A percentile compares a stretch with the other conserved stretches of the same genome.
These are phyloP conservation scores for Apocheima hispidaria DNA, from an alignment of 2,888 invertebrate genomes.

Conservation along the genomic window DNA sequence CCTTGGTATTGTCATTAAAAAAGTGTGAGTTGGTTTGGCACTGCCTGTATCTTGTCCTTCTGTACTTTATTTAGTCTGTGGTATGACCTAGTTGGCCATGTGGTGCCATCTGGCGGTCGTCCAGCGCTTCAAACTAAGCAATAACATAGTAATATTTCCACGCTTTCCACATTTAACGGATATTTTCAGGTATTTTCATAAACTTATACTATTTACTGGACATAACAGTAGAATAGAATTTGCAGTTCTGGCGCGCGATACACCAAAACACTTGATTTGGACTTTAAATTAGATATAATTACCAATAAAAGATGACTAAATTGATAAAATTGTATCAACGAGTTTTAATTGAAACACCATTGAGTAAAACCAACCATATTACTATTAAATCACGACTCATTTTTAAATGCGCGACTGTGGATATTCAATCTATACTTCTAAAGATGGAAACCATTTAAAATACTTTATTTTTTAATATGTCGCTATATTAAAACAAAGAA, in stretches of 20 bases:
- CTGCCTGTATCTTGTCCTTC: background rate
- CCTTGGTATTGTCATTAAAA: no score
- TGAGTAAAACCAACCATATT: no score
- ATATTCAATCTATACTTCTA: no score
- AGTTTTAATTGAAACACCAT: no score
- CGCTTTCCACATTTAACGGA: conserved; percentile 5
- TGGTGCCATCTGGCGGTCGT: conserved; percentile 35
- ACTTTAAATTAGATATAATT: no score
- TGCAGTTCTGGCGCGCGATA: conserved; percentile 5
- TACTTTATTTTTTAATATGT: no score
- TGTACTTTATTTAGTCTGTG: background rate
- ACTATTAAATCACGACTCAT: no score
- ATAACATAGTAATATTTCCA: conserved; percentile 26
- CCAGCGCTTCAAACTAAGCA: conserved; percentile 33
- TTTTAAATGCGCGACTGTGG: no score
- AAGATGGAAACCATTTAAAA: no score
- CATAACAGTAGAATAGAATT: background rate
- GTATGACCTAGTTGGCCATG: conserved; percentile 12
- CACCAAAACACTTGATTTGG: background rate
- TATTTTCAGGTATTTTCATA: conserved; percentile 12
- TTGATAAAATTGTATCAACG: no score
- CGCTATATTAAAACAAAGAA: no score
- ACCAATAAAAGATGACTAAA: no score
- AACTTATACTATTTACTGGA: background rate
- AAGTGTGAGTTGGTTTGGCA: background rate